Conservation (phyloP, 1,140 invertebrate genomes). For the Oryctes rhinoceros region DNA sequence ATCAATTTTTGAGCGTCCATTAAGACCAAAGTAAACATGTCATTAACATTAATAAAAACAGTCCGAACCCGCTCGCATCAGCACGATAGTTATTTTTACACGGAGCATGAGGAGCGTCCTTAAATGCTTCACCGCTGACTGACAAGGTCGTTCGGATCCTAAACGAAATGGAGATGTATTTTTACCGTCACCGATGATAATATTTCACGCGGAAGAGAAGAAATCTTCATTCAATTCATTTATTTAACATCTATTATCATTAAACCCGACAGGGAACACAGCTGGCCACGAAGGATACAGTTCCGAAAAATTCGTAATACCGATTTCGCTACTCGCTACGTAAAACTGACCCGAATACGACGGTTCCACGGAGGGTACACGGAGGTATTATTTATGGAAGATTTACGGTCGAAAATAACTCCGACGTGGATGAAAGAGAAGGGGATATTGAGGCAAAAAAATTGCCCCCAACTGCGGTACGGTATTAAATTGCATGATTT, state of each 20-base stretch:
- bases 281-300: background rate
- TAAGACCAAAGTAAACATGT: constrained; percentile 25
- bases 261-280: background rate
- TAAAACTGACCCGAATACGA: constrained; percentile 5
- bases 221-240: constrained; percentile 1
- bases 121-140: background rate
- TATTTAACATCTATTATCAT: background rate
- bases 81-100: constrained; percentile 25
- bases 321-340: background rate
- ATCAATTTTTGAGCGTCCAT: constrained; percentile 27
- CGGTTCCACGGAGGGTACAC: background rate
- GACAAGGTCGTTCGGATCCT: background rate
- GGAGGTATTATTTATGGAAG: constrained; percentile 31
- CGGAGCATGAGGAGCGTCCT: background rate
- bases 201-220: background rate
- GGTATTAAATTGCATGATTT: constrained; percentile 21
- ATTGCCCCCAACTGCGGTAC: constrained; percentile 27
- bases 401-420: constrained; percentile 15
- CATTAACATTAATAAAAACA: constrained; percentile 36
- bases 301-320: background rate
- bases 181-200: background rate
- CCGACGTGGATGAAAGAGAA: background rate
- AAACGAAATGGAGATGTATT: constrained; percentile 5
- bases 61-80: background rate
- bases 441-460: constrained; percentile 8